Evolutionary conservation across 2,113 vertebrate genomes (phyloP).

Genomic region (Paralichthys olivaceus): DNA sequence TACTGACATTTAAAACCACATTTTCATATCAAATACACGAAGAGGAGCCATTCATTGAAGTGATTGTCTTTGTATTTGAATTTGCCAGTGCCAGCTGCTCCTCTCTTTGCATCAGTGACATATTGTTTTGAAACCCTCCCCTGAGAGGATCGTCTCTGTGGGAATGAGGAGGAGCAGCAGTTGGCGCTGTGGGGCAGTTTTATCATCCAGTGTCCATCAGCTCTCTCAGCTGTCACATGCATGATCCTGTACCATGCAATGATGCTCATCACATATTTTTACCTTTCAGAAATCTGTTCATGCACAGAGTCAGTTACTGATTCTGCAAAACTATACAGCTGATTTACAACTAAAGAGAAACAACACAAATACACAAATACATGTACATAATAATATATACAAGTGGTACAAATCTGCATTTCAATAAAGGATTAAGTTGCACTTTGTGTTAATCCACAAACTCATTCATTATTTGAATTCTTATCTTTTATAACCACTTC

Average conservation of each 20-base stretch:
- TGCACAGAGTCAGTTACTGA: no score
- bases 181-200: conserved; percentile 10
- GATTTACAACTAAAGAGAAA: background rate
- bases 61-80: conserved; percentile 15
- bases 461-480: no score
- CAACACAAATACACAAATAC: no score
- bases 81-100: conserved; percentile 29
- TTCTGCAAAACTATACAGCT: no score
- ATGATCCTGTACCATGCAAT: background rate
- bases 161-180: background rate
- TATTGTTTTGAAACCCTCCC: conserved; percentile 27
- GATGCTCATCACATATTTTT: background rate
- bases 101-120: conserved; percentile 15
- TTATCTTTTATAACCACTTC: no score
- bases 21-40: conserved; percentile 12
- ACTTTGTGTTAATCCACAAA: no score
- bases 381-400: no score
- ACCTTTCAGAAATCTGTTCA: no score
- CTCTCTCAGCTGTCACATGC: background rate
- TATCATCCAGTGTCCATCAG: conserved; percentile 3
- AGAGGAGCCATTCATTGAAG: background rate
- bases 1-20: background rate
- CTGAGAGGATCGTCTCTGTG: conserved; percentile 10
- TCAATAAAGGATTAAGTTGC: background rate
- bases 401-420: background rate